phyloP scores from a whole-genome alignment of 2,888 invertebrate species.

The Caenorhabditis doughertyi region DNA sequence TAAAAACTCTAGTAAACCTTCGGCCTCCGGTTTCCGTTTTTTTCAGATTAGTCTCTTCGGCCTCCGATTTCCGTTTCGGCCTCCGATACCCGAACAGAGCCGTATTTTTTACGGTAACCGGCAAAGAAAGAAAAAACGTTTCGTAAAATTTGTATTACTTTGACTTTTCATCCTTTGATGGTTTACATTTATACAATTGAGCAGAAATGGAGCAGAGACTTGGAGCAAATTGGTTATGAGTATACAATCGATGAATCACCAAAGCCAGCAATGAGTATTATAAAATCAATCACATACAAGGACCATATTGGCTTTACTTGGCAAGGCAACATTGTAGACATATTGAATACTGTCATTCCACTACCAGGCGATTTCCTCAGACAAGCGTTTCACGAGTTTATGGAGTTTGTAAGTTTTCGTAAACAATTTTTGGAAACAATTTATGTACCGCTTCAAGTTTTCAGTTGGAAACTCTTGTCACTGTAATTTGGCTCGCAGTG shows the following conservation, averaged over 20 bases:
- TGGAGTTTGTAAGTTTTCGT: not conserved
- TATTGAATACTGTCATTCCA: not conserved
- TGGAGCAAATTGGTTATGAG: not conserved
- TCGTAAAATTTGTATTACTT: no score
- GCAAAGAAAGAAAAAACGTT: no score
- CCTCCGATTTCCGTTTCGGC: no score
- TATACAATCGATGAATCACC: not conserved
- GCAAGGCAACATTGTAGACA: not conserved
- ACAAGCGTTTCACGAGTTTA: not conserved
- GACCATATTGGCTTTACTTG: not conserved
- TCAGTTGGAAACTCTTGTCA: not conserved
- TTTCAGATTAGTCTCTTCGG: no score
- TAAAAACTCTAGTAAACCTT: no score
- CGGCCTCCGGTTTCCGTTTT: no score
- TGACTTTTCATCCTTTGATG: no score
- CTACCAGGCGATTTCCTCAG: not conserved
- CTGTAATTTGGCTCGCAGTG: not conserved
- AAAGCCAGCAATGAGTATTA: not conserved
- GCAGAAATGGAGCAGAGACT: not conserved
- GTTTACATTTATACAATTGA: not conserved
- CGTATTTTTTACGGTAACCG: no score
- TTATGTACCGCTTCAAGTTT: not conserved
- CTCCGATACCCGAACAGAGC: no score
- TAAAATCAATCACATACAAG: not conserved
- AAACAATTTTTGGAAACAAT: no score